phyloP scores from a whole-genome alignment of 2,888 invertebrate genomes.

The Diplolepis rosae region DNA sequence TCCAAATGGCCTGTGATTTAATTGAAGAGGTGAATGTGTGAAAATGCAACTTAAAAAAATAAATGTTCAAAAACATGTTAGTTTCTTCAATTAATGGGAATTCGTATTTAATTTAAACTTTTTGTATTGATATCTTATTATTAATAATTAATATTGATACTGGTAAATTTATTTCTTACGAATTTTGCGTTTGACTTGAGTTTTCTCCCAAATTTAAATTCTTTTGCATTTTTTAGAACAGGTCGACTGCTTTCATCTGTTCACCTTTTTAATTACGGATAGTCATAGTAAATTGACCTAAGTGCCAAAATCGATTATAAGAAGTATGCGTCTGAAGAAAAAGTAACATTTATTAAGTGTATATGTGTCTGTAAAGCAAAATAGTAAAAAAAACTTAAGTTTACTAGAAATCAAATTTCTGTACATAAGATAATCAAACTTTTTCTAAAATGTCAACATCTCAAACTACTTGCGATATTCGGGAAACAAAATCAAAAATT shows the following conservation, averaged over 20 bases:
- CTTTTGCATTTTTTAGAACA: conserved; percentile 26
- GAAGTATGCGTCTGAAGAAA: conserved; percentile 38
- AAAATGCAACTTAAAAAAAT: conserved; percentile 27
- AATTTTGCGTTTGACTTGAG: conserved; percentile 23
- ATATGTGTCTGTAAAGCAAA: conserved; percentile 25
- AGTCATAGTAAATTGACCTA: conserved; percentile 24
- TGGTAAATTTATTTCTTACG: conserved; percentile 8
- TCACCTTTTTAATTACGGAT: conserved; percentile 27
- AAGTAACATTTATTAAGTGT: conserved; percentile 40
- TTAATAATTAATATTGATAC: conserved; percentile 38
- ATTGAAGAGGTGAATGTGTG: conserved; percentile 33
- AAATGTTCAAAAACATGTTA: neutral
- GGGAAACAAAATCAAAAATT: conserved; percentile 39
- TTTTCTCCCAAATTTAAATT: conserved; percentile 33
- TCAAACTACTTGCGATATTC: conserved; percentile 32
- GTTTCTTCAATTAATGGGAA: neutral
- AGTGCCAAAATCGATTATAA: conserved; percentile 29
- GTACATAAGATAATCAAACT: conserved; percentile 24
- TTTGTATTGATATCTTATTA: conserved; percentile 41
- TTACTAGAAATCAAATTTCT: conserved; percentile 7
- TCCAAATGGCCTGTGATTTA: conserved; percentile 17
- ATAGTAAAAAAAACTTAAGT: neutral
- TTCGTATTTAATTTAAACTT: conserved; percentile 30
- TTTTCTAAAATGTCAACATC: neutral
- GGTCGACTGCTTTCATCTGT: conserved; percentile 9